Conservation (phyloP, 2,113 vertebrate genomes). For the Xenus cinereus region DNA sequence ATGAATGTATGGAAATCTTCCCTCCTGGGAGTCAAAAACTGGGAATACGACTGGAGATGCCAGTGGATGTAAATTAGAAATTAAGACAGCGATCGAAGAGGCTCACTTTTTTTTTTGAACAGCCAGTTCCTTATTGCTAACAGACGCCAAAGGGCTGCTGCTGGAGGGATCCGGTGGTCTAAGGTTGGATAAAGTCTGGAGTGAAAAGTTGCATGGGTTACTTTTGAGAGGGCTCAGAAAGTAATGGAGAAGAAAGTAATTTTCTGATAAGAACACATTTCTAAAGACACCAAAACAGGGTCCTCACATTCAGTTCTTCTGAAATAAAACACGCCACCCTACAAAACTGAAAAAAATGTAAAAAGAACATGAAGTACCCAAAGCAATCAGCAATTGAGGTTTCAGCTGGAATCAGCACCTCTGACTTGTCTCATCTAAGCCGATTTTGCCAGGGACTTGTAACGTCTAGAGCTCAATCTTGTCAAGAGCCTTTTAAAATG, state of each 20-base stretch:
- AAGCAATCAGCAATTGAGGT: background rate
- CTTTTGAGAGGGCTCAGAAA: background rate
- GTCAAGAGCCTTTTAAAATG: background rate
- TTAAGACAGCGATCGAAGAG: background rate
- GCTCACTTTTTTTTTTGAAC: background rate
- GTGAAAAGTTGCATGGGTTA: background rate
- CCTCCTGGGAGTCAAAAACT: background rate
- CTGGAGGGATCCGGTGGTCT: background rate
- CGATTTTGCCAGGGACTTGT: background rate
- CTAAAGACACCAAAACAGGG: background rate
- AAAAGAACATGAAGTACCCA: background rate
- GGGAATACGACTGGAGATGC: background rate
- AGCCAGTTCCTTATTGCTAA: background rate
- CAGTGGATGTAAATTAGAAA: slow-evolving; percentile 21
- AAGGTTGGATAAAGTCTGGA: background rate
- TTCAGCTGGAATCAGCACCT: background rate
- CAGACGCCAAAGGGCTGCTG: background rate
- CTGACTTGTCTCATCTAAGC: background rate
- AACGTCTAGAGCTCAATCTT: background rate
- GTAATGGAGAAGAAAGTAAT: background rate
- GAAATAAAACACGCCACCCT: background rate
- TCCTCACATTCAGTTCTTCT: background rate
- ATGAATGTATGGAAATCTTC: background rate
- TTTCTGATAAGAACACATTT: background rate
- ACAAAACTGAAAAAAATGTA: background rate